Base-by-base conservation (phyloP, 2,888 invertebrate genomes). In the Tenthredo livida region DNA sequence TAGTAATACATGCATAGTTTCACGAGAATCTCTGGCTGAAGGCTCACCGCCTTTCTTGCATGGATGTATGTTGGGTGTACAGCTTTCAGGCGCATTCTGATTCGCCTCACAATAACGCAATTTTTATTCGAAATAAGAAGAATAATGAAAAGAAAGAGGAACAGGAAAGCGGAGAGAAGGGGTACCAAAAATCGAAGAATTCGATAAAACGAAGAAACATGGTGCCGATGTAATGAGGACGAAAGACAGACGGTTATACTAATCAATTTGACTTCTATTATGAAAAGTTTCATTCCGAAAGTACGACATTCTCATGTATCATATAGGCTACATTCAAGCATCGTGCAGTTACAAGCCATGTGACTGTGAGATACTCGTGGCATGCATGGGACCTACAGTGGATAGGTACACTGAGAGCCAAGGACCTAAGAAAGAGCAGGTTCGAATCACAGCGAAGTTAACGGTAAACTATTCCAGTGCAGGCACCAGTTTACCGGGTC, bases 401-500 rank as follows among this genome's bases (percentile, higher is more conserved):
- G 43, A 21, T 33, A 37, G 43, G 9, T 33, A 37, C 37, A 73
- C 72, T 12, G 15, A 40, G 72, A 73, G 72, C 40, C 21, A 29
- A 72, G 43, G 72, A 43, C 72, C 72, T 72, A n/a, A 73, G 72
- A n/a, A 73, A 43, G 72, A 80, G 80, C 80, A 80, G 61, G 80
- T 80, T 80, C 80, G 80, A 58, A 80, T 61, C 58, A 80, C 80
- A 37, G 80, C 61, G 40, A 80, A 61, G 61, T 50, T 80, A 80
- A 80, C 80, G 80, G 80, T 80, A 58, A 80, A 80, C 40, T 80
- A 80, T 50, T 61, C 58, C 83, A 83, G 83, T 83, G 67, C 29
- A 83, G 67, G 29, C 67, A 83, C 83, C 83, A 83, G 83, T 83
- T 87, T 89, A 90, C 91, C 90, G 77, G 88, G 85, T 50, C 86